These are phyloP conservation scores for Phorcus lineatus DNA, from an alignment of 2,888 invertebrate genomes.

Conservation along the genomic window DNA sequence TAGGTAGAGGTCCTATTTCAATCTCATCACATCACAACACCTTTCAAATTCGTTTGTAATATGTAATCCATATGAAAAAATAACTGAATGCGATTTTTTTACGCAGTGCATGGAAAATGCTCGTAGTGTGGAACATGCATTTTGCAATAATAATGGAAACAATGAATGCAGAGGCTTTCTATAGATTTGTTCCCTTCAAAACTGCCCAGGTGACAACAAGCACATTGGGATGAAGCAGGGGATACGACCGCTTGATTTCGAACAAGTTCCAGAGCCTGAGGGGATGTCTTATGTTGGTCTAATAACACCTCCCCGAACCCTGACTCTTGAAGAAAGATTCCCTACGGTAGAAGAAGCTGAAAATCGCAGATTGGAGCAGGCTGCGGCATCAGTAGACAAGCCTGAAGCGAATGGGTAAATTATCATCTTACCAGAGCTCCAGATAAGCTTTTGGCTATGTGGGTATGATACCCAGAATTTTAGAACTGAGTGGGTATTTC, in stretches of 20 bases:
- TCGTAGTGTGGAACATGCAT: no score
- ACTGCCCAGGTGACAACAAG: constrained; percentile 66
- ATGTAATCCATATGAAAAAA: no score
- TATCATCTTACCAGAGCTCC: no score
- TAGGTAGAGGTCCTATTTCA: no score
- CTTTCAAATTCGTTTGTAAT: no score
- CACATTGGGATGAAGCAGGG: constrained; percentile 63
- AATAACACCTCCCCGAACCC: constrained; percentile 90
- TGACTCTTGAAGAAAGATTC: constrained; percentile 85
- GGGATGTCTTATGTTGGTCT: constrained; percentile 87
- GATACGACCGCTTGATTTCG: constrained; percentile 52
- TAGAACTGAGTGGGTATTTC: no score
- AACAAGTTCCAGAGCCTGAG: constrained; percentile 37
- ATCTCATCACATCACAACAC: no score
- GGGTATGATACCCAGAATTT: no score
- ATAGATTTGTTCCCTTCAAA: not conserved
- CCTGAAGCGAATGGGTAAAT: constrained; percentile 23
- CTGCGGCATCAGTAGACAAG: not conserved
- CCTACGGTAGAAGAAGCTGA: constrained; percentile 46
- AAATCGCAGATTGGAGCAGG: not conserved
- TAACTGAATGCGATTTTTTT: no score
- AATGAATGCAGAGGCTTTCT: not conserved
- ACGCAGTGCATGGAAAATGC: no score
- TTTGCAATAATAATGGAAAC: no score
- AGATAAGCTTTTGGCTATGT: no score